These are phyloP conservation scores for Stictonetta naevosa DNA, from an alignment of 2,113 vertebrate genomes.

Conservation along the genomic window DNA sequence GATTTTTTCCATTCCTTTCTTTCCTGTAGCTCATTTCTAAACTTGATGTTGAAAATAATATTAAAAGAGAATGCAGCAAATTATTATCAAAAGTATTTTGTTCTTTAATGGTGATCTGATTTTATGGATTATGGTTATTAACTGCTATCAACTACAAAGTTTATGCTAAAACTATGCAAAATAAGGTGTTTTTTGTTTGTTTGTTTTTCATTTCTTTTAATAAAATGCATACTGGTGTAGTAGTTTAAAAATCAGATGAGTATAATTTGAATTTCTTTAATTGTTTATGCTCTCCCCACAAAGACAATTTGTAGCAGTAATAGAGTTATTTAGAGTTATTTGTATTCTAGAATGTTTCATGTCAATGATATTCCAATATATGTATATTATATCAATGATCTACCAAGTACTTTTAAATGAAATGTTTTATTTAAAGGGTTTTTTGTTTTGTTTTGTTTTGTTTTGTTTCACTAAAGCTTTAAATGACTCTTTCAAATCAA, in stretches of 20 bases:
- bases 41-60: background rate
- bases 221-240: background rate
- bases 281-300: background rate
- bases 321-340: background rate
- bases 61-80: background rate
- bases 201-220: background rate
- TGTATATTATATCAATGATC: background rate
- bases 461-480: background rate
- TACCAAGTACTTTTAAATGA: background rate
- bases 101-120: background rate
- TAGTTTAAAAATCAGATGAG: background rate
- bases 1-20: background rate
- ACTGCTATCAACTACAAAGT: background rate
- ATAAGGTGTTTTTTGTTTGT: background rate
- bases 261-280: background rate
- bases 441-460: background rate
- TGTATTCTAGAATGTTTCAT: background rate
- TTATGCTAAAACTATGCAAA: background rate
- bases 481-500: slow-evolving; percentile 37
- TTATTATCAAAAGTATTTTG: background rate
- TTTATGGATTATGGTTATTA: background rate
- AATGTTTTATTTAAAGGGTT: background rate
- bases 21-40: background rate
- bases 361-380: background rate
- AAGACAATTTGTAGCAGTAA: background rate